Evolutionary conservation across 2,797 vertebrate species (phyloP), one percentile per base, ranked within the genome.

Genomic region (Lepidocolaptes lacrymiger): DNA sequence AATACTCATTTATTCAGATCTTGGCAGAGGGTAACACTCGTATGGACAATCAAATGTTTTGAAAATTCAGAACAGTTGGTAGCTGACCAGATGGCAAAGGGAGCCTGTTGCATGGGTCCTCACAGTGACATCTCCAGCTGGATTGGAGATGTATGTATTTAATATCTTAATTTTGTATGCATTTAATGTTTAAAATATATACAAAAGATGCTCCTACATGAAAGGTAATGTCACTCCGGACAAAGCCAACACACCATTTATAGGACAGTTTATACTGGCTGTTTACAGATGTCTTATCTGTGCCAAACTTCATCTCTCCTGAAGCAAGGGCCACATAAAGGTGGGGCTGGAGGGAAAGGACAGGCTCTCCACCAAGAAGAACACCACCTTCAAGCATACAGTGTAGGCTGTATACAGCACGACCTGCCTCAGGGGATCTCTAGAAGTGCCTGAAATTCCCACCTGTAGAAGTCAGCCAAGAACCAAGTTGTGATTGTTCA

Each of bases 381-480:
- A 24, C 21, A 63, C 1, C 6, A 58, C 9, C 9, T 72, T 78
- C 27, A 59, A 59, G 32, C 1, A 1, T 10, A 3, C 3, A 6
- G 3, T 3, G 2, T 44, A 23, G 23, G 34, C 41, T 54, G 41
- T 19, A 49, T 19, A 44, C 21, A 72, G 21, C 41, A 78, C n/a
- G 9, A 85, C 2, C 8, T 85, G 51, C 18, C 13, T n/a, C 11
- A 16, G 39, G 18, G 18, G 12, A 69, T 46, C 22, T 51, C n/a
- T 21, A 62, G 34, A 80, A 30, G 17, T n/a, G 27, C 16, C 24
- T 63, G 32, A 78, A 90, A 74, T 75, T 74, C 8, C 6, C 32
- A 61, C 24, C 6, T 0, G 0, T n/a, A 41, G 19, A 8, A 36
- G 36, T 7, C 4, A 6, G 39, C 44, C 44, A 78, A 30, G 23